phyloP scores from a whole-genome alignment of 1,140 invertebrate species.

The Lordiphosa clarofinis region DNA sequence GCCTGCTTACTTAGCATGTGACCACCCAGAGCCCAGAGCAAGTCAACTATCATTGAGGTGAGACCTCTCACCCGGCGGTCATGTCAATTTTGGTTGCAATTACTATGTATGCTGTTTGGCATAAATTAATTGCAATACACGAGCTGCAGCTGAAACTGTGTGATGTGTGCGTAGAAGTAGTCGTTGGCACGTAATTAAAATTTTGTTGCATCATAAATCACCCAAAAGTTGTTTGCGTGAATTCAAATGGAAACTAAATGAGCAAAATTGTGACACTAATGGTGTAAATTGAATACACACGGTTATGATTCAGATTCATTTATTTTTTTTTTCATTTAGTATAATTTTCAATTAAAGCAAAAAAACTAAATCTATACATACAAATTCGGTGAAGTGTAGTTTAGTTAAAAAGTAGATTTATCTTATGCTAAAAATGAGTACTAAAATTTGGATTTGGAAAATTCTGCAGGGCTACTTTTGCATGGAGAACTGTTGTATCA shows the following conservation, averaged over 20 bases:
- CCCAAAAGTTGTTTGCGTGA: not conserved
- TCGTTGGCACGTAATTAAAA: constrained; percentile 70
- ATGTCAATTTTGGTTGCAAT: constrained; percentile 63
- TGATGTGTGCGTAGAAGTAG: constrained; percentile 49
- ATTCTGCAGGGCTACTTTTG: too few species aligned
- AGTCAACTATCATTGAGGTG: not conserved
- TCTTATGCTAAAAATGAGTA: too few species aligned
- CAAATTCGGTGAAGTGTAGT: too few species aligned
- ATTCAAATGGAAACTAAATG: constrained; percentile 9
- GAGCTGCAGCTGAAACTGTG: constrained; percentile 41
- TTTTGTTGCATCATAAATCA: constrained; percentile 50
- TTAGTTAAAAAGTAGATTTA: too few species aligned
- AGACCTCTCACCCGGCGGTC: constrained; percentile 31
- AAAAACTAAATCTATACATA: too few species aligned
- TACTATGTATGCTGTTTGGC: constrained; percentile 62
- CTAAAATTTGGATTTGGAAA: too few species aligned
- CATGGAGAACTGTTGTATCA: too few species aligned
- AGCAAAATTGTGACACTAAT: constrained; percentile 31
- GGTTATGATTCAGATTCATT: too few species aligned
- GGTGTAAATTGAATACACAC: constrained; percentile 8
- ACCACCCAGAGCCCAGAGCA: constrained; percentile 9
- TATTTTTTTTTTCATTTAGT: too few species aligned
- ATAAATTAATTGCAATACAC: constrained; percentile 67
- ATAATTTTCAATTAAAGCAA: too few species aligned
- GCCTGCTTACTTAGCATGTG: constrained; percentile 52